phyloP scores from a whole-genome alignment of 2,797 vertebrate species.

The Dryobates pubescens region DNA sequence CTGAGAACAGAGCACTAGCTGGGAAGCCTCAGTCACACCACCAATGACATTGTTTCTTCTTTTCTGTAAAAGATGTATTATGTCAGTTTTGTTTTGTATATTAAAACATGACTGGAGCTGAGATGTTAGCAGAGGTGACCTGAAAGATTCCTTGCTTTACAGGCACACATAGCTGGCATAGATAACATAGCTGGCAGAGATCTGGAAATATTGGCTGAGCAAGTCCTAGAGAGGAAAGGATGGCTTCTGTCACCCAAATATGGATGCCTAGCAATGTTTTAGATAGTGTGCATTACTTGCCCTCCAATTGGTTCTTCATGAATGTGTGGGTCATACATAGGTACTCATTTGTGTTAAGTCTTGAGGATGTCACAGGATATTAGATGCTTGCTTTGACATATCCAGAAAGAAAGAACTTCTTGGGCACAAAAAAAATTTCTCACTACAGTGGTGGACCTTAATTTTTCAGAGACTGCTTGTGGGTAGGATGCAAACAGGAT shows the following conservation, averaged over 20 bases:
- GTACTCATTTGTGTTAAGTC: fast-evolving
- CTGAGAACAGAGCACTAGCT: background rate
- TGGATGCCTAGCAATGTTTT: background rate
- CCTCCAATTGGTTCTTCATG: background rate
- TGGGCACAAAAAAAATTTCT: background rate
- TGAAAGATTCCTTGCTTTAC: background rate
- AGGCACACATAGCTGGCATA: background rate
- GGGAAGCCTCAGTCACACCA: background rate
- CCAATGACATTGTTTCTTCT: background rate
- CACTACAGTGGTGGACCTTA: background rate
- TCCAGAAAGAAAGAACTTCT: background rate
- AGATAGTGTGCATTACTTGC: background rate
- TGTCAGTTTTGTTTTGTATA: background rate
- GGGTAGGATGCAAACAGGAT: too few species aligned
- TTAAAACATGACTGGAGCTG: background rate
- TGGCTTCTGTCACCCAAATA: background rate
- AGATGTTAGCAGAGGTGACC: background rate
- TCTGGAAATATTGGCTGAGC: background rate
- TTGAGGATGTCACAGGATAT: background rate
- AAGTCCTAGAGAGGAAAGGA: background rate
- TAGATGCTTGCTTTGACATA: background rate
- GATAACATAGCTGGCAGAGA: background rate
- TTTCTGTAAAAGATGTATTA: background rate
- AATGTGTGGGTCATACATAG: fast-evolving
- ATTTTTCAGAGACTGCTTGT: too few species aligned